Conservation (phyloP, 2,797 vertebrate genomes). For the Tokudaia muenninki region DNA sequence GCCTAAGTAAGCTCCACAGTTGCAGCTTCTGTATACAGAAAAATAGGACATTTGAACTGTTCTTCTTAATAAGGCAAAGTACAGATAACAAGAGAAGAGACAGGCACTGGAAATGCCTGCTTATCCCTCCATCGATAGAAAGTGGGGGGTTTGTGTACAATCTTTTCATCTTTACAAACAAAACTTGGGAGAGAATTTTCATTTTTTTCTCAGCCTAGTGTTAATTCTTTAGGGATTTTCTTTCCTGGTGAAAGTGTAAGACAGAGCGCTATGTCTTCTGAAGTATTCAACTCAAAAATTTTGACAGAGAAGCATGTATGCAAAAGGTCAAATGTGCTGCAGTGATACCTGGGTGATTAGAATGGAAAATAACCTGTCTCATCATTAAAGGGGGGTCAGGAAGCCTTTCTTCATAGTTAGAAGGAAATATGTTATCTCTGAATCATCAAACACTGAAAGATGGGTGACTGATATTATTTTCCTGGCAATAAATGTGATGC, state of each 20-base stretch:
- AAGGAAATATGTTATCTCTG: conserved; percentile 5
- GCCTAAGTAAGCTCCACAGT: not conserved
- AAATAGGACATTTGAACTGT: not conserved
- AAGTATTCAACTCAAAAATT: conserved; percentile 5
- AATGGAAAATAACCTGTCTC: not conserved
- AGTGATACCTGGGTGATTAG: not conserved
- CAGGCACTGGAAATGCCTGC: not conserved
- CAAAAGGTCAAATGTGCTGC: conserved; percentile 25
- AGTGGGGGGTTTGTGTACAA: not conserved
- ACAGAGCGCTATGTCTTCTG: not conserved
- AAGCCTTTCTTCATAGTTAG: not conserved
- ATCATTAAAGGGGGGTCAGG: not conserved
- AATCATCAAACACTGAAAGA: conserved; percentile 14
- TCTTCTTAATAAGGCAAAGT: not conserved
- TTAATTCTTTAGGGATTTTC: not conserved
- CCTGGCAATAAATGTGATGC: conserved; percentile 54
- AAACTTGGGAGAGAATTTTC: not conserved
- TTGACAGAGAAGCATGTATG: conserved; percentile 47
- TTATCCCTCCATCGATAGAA: not conserved
- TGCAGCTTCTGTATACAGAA: not conserved
- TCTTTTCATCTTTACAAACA: conserved; percentile 26
- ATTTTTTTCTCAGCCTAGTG: not conserved
- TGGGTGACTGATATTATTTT: not conserved
- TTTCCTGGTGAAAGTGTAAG: not conserved
- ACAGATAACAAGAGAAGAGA: not conserved